Evolutionary conservation across 2,888 invertebrate genomes (phyloP).

Genomic region (Neoaliturus tenellus): DNA sequence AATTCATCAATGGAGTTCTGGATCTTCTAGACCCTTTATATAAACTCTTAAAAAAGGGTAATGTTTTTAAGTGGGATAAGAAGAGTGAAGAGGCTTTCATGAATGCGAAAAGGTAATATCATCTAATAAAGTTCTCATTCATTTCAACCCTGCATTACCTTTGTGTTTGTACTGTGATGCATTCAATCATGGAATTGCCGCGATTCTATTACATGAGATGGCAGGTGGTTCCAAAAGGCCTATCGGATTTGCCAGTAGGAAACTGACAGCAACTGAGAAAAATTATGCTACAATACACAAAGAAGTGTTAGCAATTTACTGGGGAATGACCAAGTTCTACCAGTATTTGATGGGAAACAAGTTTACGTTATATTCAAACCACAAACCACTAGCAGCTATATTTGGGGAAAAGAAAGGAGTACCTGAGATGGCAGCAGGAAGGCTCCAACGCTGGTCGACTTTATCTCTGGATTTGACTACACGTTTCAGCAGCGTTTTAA

Average conservation of each 20-base stretch:
- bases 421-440: constrained; percentile 68
- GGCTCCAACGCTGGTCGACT: constrained; percentile 68
- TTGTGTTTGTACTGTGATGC: constrained; percentile 49
- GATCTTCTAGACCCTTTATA: neutral
- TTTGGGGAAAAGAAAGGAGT: constrained; percentile 68
- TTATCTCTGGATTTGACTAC: constrained; percentile 62
- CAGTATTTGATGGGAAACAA: constrained; percentile 69
- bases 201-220: constrained; percentile 66
- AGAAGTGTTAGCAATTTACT: constrained; percentile 68
- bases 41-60: constrained; percentile 14
- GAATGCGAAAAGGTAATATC: neutral
- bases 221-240: no score
- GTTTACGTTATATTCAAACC: constrained; percentile 68
- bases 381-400: constrained; percentile 68
- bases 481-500: constrained; percentile 63
- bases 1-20: constrained; percentile 15
- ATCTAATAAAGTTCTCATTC: neutral
- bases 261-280: neutral
- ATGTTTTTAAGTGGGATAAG: constrained; percentile 10
- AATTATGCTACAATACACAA: constrained; percentile 45
- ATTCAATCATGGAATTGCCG: constrained; percentile 63
- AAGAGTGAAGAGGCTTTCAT: neutral
- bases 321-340: constrained; percentile 69
- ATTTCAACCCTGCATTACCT: neutral
- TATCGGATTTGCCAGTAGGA: constrained; percentile 62